These are phyloP conservation scores for Astreopora myriophthalma DNA, from an alignment of 64 coral and sea anemone genomes.

Conservation along the genomic window DNA sequence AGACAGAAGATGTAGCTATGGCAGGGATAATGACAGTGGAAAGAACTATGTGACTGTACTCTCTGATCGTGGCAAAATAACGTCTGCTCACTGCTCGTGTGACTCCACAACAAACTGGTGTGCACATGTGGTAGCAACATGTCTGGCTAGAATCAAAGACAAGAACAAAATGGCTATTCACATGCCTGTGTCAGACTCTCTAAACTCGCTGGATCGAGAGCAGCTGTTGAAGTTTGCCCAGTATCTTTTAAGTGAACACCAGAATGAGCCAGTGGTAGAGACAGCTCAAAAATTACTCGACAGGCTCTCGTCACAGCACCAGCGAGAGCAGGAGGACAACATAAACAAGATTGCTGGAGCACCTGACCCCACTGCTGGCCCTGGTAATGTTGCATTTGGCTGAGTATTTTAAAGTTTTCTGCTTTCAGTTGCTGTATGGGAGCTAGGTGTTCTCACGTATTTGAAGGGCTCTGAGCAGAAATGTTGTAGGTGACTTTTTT, in stretches of 20 bases:
- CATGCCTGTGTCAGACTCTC: conserved; percentile 78
- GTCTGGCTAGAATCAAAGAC: conserved; percentile 69
- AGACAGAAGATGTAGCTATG: neutral
- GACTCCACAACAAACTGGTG: conserved; percentile 76
- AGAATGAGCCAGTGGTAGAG: conserved; percentile 74
- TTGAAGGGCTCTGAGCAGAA: too few relatives aligned
- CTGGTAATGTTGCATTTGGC: conserved; percentile 51
- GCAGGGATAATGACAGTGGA: neutral
- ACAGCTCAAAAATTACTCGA: conserved; percentile 86
- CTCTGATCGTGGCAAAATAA: conserved; percentile 91
- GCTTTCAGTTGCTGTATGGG: too few relatives aligned
- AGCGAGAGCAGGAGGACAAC: conserved; percentile 25
- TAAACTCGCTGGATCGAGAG: conserved; percentile 65
- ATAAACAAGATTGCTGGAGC: conserved; percentile 83
- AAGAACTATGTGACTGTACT: conserved; percentile 70
- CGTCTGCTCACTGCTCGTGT: conserved; percentile 81
- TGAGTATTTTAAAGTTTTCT: too few relatives aligned
- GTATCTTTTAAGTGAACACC: conserved; percentile 79
- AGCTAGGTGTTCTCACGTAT: too few relatives aligned
- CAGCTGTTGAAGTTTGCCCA: conserved; percentile 85
- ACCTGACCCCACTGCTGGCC: conserved; percentile 92
- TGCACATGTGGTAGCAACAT: conserved; percentile 65
- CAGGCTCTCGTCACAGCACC: conserved; percentile 50
- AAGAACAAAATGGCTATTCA: conserved; percentile 33
- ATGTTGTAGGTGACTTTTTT: too few relatives aligned